Percentiles rank a stretch among this genome's conserved stretches.
Evolutionary conservation across 2,888 invertebrate species (phyloP).

Genomic region (Chrysina gloriosa): DNA sequence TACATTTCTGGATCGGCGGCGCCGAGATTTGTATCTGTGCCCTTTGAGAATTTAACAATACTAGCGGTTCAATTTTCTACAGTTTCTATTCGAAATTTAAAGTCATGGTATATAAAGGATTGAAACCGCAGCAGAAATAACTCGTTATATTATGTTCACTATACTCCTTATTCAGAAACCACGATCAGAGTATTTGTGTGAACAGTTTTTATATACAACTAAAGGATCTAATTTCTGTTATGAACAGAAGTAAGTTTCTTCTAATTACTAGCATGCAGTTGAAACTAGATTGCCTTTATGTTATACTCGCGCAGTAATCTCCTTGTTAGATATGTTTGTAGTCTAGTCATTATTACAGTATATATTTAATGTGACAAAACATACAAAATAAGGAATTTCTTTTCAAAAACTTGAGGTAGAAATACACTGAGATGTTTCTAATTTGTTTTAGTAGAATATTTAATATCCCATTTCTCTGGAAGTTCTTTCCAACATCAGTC

Average conservation of each 20-base stretch:
- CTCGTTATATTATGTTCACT: constrained; percentile 19
- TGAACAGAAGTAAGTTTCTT: constrained; percentile 6
- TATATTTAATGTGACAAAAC: no score
- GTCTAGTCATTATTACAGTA: no score
- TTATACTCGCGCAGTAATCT: no score
- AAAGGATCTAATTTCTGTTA: constrained; percentile 30
- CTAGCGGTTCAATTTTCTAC: constrained; percentile 24
- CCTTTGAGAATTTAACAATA: constrained; percentile 34
- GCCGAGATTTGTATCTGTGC: constrained; percentile 19
- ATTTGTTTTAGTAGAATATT: no score
- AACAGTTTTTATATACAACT: constrained; percentile 30
- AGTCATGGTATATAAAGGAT: constrained; percentile 43
- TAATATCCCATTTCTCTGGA: no score
- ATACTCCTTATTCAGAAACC: constrained; percentile 19
- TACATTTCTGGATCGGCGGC: background rate
- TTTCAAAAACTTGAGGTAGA: no score
- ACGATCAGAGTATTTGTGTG: constrained; percentile 35
- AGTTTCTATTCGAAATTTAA: constrained; percentile 40
- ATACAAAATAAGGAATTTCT: no score
- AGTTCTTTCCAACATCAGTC: no score
- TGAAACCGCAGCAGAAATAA: constrained; percentile 28
- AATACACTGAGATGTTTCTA: no score
- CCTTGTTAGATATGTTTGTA: no score
- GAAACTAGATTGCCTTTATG: no score
- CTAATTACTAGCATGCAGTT: background rate